Evolutionary conservation across 2,888 invertebrate species (phyloP).

Genomic region (Chrysina gloriosa): DNA sequence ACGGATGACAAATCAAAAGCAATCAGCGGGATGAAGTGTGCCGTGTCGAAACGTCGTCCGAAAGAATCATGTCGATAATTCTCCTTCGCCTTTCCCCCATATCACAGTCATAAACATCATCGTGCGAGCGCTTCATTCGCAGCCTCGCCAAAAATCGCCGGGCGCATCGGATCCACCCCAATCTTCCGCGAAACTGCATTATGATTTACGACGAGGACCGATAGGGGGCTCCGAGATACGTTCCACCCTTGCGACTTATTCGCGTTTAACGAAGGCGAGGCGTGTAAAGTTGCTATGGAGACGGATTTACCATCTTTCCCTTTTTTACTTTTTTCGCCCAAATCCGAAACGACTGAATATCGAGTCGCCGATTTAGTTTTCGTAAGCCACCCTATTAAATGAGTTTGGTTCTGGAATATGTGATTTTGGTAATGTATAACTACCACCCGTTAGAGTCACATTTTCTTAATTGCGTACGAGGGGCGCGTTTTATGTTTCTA

Average conservation of each 20-base stretch:
- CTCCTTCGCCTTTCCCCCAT: slow-evolving; percentile 40
- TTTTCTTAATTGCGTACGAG: too few species aligned
- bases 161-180: not conserved
- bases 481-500: too few species aligned
- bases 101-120: not conserved
- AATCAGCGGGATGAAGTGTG: slow-evolving; percentile 42
- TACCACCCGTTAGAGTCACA: too few species aligned
- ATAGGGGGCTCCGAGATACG: slow-evolving; percentile 10
- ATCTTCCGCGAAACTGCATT: slow-evolving; percentile 29
- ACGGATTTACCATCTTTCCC: not conserved
- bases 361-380: too few species aligned
- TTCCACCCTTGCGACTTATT: slow-evolving; percentile 6
- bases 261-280: slow-evolving; percentile 8
- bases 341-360: not conserved
- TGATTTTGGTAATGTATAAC: too few species aligned
- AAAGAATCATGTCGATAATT: slow-evolving; percentile 48
- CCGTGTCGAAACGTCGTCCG: slow-evolving; percentile 44
- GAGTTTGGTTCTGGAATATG: too few species aligned
- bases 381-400: too few species aligned
- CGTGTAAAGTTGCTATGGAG: slow-evolving; percentile 10
- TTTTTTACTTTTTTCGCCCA: not conserved
- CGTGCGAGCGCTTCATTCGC: slow-evolving; percentile 2
- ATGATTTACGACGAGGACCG: slow-evolving; percentile 26
- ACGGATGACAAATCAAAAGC: slow-evolving; percentile 42
- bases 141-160: not conserved